Evolutionary conservation across 2,888 invertebrate species (phyloP), one percentile per base, ranked within the genome.

Genomic region (Eupeodes latifasciatus): DNA sequence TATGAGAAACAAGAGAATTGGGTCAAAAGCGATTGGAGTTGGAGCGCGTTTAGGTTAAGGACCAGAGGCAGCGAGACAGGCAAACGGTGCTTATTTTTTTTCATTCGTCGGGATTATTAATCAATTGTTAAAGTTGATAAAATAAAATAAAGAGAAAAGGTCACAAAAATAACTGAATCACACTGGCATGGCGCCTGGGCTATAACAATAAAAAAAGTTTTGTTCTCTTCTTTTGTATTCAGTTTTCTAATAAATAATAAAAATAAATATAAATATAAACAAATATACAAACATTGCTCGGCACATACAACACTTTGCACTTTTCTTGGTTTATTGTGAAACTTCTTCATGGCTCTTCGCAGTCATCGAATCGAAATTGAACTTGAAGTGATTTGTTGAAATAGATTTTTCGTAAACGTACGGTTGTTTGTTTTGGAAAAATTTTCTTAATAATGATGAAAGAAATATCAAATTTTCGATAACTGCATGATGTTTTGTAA

Each of bases 291-390:
- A 81, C 84, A 88, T 59, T 81, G 77, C 74, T 85, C 69, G 78
- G 88, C 85, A 88, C 88, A 88, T 88, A 88, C 88, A 84, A 27
- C 27, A 27, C 88, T 88, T 85, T 81, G 88, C 81, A 88, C 88
- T 88, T 81, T 85, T 81, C 88, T 88, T 88, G 88, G 84, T 88
- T 88, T 88, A 88, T 88, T 85, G 88, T 85, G 88, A 84, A 85
- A 85, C 88, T 88, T 88, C 88, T 85, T 88, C 88, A 88, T 88
- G 78, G 75, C 84, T 84, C 69, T 75, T 78, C 75, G 77, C 59
- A 55, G 55, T 71, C 71, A 71, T 71, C 9, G 67, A 79, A 78
- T 71, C 57, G 40, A 59, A 36, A 27, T 51, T 62, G 64, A 75
- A 81, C 62, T 81, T 78, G 47, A 67, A 74, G 64, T 59, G 80